phyloP scores from a whole-genome alignment of 2,888 invertebrate species.

The Nasonia oneida region DNA sequence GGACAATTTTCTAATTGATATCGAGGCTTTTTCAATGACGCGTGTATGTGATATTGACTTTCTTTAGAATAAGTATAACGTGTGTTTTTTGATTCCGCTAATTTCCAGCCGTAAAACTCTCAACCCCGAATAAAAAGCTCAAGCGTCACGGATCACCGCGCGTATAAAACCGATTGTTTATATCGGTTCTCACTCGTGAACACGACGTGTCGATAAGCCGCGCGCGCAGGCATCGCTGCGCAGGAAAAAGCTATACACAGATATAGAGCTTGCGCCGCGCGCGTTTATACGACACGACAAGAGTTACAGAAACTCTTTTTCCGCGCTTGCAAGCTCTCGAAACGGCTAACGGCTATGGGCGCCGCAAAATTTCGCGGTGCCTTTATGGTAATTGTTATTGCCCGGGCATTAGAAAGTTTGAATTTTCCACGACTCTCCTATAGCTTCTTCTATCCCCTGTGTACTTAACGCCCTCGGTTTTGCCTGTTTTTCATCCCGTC shows the following conservation, averaged over 20 bases:
- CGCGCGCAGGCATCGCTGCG: neutral
- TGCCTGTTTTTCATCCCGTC: slow-evolving; percentile 30
- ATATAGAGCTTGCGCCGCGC: neutral
- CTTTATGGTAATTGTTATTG: slow-evolving; percentile 68
- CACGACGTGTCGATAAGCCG: slow-evolving; percentile 32
- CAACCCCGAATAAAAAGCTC: neutral
- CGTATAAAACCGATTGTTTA: slow-evolving; percentile 32
- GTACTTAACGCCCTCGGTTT: neutral
- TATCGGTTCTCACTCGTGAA: neutral
- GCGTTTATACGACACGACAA: neutral
- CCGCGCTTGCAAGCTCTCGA: slow-evolving; percentile 31
- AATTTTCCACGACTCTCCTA: slow-evolving; percentile 29
- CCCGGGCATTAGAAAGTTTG: slow-evolving; percentile 41
- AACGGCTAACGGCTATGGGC: slow-evolving; percentile 60
- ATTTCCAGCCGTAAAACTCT: neutral
- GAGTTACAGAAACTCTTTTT: slow-evolving; percentile 45
- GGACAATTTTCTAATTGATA: neutral
- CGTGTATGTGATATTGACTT: too few species aligned
- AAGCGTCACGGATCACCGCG: neutral
- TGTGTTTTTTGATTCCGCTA: neutral
- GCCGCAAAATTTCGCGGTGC: slow-evolving; percentile 65
- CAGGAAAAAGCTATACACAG: neutral
- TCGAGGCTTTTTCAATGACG: too few species aligned
- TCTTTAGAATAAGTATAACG: too few species aligned
- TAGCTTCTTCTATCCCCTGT: neutral